phyloP scores from a whole-genome alignment of 1,140 invertebrate genomes.

The Andricus grossulariae region DNA sequence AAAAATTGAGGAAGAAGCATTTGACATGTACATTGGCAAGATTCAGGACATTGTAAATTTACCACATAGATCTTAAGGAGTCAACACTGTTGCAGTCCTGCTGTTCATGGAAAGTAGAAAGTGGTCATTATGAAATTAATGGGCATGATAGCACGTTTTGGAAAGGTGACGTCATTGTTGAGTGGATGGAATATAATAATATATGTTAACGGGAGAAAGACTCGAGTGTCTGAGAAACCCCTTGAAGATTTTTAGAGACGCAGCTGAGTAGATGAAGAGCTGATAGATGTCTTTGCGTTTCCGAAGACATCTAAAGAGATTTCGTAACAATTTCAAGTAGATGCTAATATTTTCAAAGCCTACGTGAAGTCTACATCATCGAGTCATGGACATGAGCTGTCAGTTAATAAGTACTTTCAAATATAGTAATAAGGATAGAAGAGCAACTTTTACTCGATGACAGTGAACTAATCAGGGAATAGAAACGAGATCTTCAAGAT shows the following conservation, averaged over 20 bases:
- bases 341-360: constrained; percentile 5
- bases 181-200: constrained; percentile 17
- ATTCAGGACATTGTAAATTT: constrained; percentile 7
- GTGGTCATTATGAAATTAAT: constrained; percentile 68
- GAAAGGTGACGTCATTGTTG: constrained; percentile 54
- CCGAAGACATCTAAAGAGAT: constrained; percentile 15
- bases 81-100: constrained; percentile 43
- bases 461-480: neutral
- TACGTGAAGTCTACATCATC: neutral
- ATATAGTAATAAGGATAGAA: neutral
- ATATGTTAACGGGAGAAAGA: neutral
- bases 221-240: constrained; percentile 24
- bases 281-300: constrained; percentile 10
- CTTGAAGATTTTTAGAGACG: constrained; percentile 39
- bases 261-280: neutral
- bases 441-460: neutral
- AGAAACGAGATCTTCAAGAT: neutral
- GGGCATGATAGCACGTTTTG: constrained; percentile 51
- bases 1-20: too few species aligned
- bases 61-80: constrained; percentile 43
- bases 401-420: neutral
- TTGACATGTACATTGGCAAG: too few species aligned
- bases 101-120: constrained; percentile 58
- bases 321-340: constrained; percentile 3
- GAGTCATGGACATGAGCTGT: neutral